Conservation (phyloP, 2,888 invertebrate species). For the Volucella inanis region DNA sequence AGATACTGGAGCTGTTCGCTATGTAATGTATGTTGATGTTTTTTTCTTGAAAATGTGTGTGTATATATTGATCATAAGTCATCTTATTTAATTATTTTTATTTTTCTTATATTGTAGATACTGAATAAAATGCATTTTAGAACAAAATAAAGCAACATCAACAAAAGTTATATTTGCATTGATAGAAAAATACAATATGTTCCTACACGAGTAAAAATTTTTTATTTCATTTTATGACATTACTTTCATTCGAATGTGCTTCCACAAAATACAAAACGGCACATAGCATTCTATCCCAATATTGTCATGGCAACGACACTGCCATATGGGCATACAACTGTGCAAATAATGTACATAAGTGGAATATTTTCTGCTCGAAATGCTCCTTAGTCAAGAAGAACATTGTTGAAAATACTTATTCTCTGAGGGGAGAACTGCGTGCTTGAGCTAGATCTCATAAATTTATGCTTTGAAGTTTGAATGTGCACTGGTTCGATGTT, state of each 20-base stretch:
- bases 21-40: too few species aligned
- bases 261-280: conserved; percentile 51
- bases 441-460: conserved; percentile 67
- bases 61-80: too few species aligned
- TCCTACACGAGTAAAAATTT: not conserved
- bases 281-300: conserved; percentile 65
- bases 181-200: too few species aligned
- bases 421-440: conserved; percentile 56
- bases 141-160: too few species aligned
- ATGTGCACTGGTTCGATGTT: conserved; percentile 37
- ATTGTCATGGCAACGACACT: conserved; percentile 62
- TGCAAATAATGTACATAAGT: conserved; percentile 71
- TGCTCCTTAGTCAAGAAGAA: conserved; percentile 68
- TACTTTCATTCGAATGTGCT: conserved; percentile 39
- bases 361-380: conserved; percentile 72
- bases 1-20: too few species aligned
- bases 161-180: too few species aligned
- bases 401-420: conserved; percentile 71
- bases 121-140: too few species aligned
- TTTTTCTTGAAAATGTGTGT: too few species aligned
- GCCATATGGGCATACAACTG: conserved; percentile 65
- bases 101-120: too few species aligned
- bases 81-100: too few species aligned
- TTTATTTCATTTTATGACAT: conserved; percentile 31
- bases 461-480: conserved; percentile 65